Percentiles rank a stretch among this genome's conserved stretches.
Evolutionary conservation across 2,797 vertebrate species (phyloP).

Genomic region (Rachycentron canadum): DNA sequence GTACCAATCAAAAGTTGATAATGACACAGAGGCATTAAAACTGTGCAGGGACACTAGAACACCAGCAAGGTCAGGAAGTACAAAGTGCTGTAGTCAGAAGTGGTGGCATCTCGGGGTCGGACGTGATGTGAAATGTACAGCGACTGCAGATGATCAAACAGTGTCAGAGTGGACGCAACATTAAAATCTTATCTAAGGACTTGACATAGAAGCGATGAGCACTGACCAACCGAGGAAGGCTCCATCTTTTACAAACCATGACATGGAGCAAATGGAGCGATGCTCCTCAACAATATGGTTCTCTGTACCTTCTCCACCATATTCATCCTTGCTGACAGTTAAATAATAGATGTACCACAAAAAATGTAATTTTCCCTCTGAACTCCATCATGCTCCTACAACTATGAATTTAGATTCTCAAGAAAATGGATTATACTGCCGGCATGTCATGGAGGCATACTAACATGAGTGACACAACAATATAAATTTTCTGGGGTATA

Average conservation of each 20-base stretch:
- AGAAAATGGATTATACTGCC: slow-evolving; percentile 72
- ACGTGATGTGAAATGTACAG: slow-evolving; percentile 47
- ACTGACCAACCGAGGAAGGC: slow-evolving; percentile 59
- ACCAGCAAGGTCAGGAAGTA: slow-evolving; percentile 58
- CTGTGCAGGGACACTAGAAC: slow-evolving; percentile 37
- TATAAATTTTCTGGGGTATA: slow-evolving; percentile 59
- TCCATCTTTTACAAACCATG: slow-evolving; percentile 62
- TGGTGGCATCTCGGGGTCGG: slow-evolving; percentile 35
- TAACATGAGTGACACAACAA: slow-evolving; percentile 73
- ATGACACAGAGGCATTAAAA: slow-evolving; percentile 59
- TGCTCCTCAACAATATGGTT: slow-evolving; percentile 59
- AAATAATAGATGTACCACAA: slow-evolving; percentile 82
- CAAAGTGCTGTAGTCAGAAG: slow-evolving; percentile 21
- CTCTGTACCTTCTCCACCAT: slow-evolving; percentile 69
- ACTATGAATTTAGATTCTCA: slow-evolving; percentile 72
- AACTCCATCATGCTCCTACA: slow-evolving; percentile 76
- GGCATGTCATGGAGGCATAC: slow-evolving; percentile 57
- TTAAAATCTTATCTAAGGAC: slow-evolving; percentile 57
- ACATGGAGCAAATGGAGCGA: slow-evolving; percentile 77
- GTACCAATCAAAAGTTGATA: slow-evolving; percentile 68
- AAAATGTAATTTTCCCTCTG: slow-evolving; percentile 76
- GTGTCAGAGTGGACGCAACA: slow-evolving; percentile 58
- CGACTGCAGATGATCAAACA: slow-evolving; percentile 39
- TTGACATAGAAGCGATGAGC: slow-evolving; percentile 63
- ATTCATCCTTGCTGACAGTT: slow-evolving; percentile 81